A percentile compares a stretch with the other conserved stretches of the same genome.
Evolutionary conservation across 2,113 vertebrate species (phyloP).

Genomic region (Cochlearius cochlearius): DNA sequence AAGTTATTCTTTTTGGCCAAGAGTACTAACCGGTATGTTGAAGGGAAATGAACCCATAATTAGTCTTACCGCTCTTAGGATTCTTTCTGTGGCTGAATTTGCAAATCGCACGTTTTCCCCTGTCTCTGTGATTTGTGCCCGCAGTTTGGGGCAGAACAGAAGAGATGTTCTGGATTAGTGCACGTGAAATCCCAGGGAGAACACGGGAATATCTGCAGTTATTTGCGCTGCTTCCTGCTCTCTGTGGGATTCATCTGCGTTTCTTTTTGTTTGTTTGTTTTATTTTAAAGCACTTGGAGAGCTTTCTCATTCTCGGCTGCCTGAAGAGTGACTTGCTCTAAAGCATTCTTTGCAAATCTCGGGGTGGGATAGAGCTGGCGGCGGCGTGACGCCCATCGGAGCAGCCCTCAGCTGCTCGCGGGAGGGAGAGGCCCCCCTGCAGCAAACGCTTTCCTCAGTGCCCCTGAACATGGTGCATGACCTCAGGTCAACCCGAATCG

Average conservation of each 20-base stretch:
- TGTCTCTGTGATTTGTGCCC: neutral
- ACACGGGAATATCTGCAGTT: neutral
- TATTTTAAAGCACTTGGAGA: constrained; percentile 33
- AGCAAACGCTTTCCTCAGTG: neutral
- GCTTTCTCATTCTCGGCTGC: neutral
- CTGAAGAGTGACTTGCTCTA: constrained; percentile 18
- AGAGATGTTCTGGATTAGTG: neutral
- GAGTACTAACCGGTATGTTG: neutral
- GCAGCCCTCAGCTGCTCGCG: neutral
- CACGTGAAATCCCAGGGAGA: neutral
- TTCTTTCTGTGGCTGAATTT: neutral
- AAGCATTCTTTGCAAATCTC: neutral
- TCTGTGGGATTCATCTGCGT: constrained; percentile 9
- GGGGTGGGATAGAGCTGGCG: neutral
- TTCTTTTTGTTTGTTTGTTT: constrained; percentile 34
- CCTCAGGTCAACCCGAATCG: neutral
- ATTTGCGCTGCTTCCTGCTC: neutral
- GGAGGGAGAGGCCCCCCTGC: neutral
- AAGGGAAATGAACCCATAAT: neutral
- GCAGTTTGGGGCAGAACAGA: neutral
- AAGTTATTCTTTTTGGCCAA: neutral
- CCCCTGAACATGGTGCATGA: neutral
- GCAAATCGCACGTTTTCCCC: neutral
- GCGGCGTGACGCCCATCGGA: neutral
- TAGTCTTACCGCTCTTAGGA: neutral